Evolutionary conservation across 2,797 vertebrate genomes (phyloP).

Genomic region (Coregonus suidteri): DNA sequence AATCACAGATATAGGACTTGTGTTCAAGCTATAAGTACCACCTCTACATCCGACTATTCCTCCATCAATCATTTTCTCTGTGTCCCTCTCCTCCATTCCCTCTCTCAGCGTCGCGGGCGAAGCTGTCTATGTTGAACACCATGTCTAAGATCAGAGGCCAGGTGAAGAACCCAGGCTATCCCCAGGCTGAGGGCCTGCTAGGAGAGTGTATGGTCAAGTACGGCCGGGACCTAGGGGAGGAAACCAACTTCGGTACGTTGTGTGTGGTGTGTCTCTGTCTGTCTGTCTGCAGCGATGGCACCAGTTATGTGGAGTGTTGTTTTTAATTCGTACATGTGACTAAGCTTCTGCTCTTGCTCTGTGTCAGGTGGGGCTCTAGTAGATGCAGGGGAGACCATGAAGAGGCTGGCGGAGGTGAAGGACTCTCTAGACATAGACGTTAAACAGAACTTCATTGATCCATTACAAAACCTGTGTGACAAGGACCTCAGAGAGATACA

Average conservation of each 20-base stretch:
- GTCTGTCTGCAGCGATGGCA: not conserved
- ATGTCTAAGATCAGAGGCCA: slow-evolving; percentile 98
- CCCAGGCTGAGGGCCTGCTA: slow-evolving; percentile 93
- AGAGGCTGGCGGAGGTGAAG: slow-evolving; percentile 94
- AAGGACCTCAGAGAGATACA: slow-evolving; percentile 98
- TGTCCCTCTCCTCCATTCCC: slow-evolving; percentile 31
- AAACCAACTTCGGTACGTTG: slow-evolving; percentile 94
- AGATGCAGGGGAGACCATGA: slow-evolving; percentile 93
- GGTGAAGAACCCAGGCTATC: slow-evolving; percentile 96
- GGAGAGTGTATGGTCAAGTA: slow-evolving; percentile 96
- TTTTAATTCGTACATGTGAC: slow-evolving; percentile 24
- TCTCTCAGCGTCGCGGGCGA: slow-evolving; percentile 88
- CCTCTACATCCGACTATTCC: not conserved
- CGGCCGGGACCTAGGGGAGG: slow-evolving; percentile 92
- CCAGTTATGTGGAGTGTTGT: slow-evolving; percentile 50
- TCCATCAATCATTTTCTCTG: slow-evolving; percentile 24
- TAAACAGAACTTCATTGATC: slow-evolving; percentile 98
- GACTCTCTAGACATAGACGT: slow-evolving; percentile 98
- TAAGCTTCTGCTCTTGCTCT: slow-evolving; percentile 15
- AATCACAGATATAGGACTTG: not conserved
- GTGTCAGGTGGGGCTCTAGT: slow-evolving; percentile 85
- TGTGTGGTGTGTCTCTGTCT: slow-evolving; percentile 65
- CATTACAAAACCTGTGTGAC: slow-evolving; percentile 92
- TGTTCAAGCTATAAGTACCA: not conserved
- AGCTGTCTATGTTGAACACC: slow-evolving; percentile 96